Conservation (phyloP, 2,797 vertebrate species). For the Danio kyathit region DNA sequence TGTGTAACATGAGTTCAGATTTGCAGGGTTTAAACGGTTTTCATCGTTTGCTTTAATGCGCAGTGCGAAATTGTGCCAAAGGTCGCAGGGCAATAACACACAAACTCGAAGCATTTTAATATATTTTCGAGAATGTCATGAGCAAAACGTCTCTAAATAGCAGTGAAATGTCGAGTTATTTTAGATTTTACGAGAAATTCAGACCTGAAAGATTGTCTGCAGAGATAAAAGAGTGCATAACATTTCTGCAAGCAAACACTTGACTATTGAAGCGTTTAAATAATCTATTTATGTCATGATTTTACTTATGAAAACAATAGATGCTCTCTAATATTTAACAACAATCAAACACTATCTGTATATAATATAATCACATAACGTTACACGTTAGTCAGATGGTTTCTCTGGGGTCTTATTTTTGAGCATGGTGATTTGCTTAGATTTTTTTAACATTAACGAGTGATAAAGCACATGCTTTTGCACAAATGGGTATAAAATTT, state of each 20-base stretch:
- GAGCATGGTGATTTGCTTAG: background rate
- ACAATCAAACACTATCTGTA: too few relatives aligned
- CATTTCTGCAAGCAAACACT: background rate
- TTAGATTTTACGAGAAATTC: background rate
- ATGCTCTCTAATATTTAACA: too few relatives aligned
- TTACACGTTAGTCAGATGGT: background rate
- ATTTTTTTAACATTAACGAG: background rate
- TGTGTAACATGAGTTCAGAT: background rate
- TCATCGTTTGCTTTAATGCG: background rate
- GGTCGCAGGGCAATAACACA: background rate
- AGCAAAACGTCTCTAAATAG: background rate
- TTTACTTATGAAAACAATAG: background rate
- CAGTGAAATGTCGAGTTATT: background rate
- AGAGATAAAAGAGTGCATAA: background rate
- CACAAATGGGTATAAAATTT: background rate
- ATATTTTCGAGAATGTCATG: background rate
- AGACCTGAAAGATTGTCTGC: background rate
- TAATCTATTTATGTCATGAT: background rate
- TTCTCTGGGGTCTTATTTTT: background rate
- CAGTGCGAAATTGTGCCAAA: conserved; percentile 29
- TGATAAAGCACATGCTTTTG: background rate
- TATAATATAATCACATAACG: background rate
- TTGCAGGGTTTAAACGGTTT: background rate
- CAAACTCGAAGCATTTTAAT: background rate
- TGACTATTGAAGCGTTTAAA: background rate